Conservation (phyloP, 2,113 vertebrate genomes). For the Sula dactylatra region DNA sequence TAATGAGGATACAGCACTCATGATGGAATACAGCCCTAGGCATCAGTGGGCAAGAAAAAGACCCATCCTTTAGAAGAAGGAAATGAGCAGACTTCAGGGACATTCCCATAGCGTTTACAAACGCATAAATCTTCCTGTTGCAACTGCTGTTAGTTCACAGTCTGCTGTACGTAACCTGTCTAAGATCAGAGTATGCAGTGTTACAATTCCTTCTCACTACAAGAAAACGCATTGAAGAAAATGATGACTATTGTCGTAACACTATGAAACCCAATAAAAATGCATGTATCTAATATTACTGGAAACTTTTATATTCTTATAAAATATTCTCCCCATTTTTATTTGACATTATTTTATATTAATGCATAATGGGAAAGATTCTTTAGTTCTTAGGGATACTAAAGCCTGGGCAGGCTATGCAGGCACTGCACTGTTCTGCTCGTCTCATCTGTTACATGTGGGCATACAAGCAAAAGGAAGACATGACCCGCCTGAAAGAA, state of each 20-base stretch:
- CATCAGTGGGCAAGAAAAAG: not conserved
- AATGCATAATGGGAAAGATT: not conserved
- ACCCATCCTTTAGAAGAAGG: not conserved
- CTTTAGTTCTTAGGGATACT: not conserved
- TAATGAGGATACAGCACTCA: fast-evolving
- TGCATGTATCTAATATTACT: not conserved
- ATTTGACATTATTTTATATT: not conserved
- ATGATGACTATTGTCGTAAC: not conserved
- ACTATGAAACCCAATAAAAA: not conserved
- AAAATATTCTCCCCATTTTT: not conserved
- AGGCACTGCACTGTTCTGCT: not conserved
- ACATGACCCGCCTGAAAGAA: not conserved
- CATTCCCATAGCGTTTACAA: not conserved
- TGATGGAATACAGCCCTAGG: not conserved
- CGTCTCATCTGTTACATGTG: fast-evolving
- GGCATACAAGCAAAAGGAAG: not conserved
- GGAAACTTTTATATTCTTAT: not conserved
- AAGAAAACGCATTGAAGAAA: not conserved
- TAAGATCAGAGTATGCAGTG: not conserved
- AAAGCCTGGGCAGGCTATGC: not conserved
- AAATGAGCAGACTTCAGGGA: not conserved
- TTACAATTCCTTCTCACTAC: not conserved
- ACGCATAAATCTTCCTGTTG: fast-evolving
- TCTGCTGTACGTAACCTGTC: not conserved
- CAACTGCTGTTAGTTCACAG: not conserved